Evolutionary conservation across 2,888 invertebrate species (phyloP), one percentile per base, ranked within the genome.

Genomic region (Emesis furor): DNA sequence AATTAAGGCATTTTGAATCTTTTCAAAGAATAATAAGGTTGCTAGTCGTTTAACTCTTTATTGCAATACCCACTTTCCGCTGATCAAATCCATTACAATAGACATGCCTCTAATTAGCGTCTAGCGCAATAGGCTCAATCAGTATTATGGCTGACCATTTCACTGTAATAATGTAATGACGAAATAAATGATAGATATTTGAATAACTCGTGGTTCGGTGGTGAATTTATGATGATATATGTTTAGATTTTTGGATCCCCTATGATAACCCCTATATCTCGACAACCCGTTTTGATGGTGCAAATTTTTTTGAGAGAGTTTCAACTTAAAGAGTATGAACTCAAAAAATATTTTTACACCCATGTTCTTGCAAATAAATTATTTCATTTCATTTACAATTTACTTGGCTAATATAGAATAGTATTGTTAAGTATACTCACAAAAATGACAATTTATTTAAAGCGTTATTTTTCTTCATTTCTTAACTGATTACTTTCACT

Each of bases 1-100:
- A 12, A 17, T 84, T 88, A 91, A 88, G 88, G 90, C 90, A 92
- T 91, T 72, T 51, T 46, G 51, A 68, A 14, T 73, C 17, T 68
- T 82, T 67, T 3, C 0, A 0, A 8, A 1, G 30, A 2, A 3
- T 3, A 0, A 69, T 86, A 86, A 67, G 73, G 79, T 72, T 62
- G 46, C 51, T 91, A 92, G 90, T 89, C 71, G 24, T 59, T 37
- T 32, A 24, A 1, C 30, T 12, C 39, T 69, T 42, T 42, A 55
- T 51, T 59, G 67, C 72, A 76, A 81, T 71, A 68, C 32, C 67
- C 77, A 46, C 51, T 65, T 39, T 59, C 76, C 73, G 62, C 80
- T 86, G 79, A 79, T 83, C 81, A 86, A 87, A 84, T 84, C 76
- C 83, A 78, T 81, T 77, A 84, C 82, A 85, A 83, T 82, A 83